phyloP scores from a whole-genome alignment of 2,113 vertebrate species.

The Hemibagrus wyckioides region DNA sequence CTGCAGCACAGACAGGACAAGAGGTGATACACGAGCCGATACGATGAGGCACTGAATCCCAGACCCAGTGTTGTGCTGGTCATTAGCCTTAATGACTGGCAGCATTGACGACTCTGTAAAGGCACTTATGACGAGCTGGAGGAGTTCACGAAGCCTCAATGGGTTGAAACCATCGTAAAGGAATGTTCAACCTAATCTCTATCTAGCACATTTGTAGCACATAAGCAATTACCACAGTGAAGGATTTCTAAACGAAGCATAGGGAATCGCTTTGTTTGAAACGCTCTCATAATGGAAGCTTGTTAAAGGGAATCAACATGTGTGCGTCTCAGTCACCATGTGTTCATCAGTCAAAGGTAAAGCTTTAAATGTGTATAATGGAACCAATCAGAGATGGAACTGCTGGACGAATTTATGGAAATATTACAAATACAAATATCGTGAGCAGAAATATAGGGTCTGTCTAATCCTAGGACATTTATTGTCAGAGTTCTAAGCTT shows the following conservation, averaged over 20 bases:
- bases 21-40: not conserved
- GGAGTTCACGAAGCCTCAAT: not conserved
- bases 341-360: not conserved
- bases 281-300: not conserved
- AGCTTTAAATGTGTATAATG: not conserved
- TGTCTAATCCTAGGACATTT: not conserved
- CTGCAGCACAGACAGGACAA: not conserved
- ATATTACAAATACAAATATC: not conserved
- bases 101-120: not conserved
- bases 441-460: not conserved
- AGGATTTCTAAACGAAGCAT: not conserved
- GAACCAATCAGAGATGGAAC: not conserved
- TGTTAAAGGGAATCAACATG: not conserved
- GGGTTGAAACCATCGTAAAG: not conserved
- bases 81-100: conserved; percentile 17
- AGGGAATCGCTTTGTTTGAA: not conserved
- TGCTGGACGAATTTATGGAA: not conserved
- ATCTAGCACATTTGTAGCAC: not conserved
- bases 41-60: conserved; percentile 3
- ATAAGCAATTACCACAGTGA: not conserved
- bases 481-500: not conserved
- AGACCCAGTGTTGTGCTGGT: conserved; percentile 1
- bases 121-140: not conserved
- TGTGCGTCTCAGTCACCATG: not conserved
- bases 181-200: not conserved